Evolutionary conservation across 2,888 invertebrate species (phyloP).

Genomic region (Acanthacorydalis orientalis): DNA sequence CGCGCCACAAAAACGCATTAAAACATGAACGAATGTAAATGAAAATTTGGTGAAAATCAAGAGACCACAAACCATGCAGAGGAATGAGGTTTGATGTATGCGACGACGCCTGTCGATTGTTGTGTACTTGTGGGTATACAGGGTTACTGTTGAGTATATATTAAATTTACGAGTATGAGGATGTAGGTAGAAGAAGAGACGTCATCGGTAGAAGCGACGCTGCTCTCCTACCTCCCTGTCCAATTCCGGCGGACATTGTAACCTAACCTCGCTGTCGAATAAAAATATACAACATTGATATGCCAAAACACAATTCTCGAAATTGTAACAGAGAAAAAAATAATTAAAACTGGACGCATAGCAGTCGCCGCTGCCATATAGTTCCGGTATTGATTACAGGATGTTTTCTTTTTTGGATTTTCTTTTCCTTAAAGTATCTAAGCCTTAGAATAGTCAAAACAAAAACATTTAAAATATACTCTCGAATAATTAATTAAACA

Average conservation of each 20-base stretch:
- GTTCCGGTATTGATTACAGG: too few relatives aligned
- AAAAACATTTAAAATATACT: too few relatives aligned
- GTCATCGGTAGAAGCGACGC: too few relatives aligned
- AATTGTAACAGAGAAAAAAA: background rate
- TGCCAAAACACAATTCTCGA: background rate
- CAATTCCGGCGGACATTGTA: background rate
- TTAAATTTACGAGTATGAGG: too few relatives aligned
- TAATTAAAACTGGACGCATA: background rate
- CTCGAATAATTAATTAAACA: too few relatives aligned
- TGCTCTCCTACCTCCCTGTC: background rate
- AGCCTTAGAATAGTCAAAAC: too few relatives aligned
- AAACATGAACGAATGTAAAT: conserved; percentile 22
- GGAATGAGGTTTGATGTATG: background rate
- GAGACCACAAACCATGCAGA: conserved; percentile 16
- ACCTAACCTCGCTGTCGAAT: background rate
- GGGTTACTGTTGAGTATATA: too few relatives aligned
- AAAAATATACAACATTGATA: background rate
- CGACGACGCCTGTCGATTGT: too few relatives aligned
- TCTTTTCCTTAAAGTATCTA: too few relatives aligned
- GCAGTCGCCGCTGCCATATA: background rate
- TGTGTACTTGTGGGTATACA: too few relatives aligned
- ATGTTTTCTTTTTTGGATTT: too few relatives aligned
- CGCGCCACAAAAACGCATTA: conserved; percentile 20
- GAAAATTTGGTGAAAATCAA: conserved; percentile 19
- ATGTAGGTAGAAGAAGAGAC: too few relatives aligned